Conservation (phyloP, 2,797 vertebrate genomes). For the Lates japonicus region DNA sequence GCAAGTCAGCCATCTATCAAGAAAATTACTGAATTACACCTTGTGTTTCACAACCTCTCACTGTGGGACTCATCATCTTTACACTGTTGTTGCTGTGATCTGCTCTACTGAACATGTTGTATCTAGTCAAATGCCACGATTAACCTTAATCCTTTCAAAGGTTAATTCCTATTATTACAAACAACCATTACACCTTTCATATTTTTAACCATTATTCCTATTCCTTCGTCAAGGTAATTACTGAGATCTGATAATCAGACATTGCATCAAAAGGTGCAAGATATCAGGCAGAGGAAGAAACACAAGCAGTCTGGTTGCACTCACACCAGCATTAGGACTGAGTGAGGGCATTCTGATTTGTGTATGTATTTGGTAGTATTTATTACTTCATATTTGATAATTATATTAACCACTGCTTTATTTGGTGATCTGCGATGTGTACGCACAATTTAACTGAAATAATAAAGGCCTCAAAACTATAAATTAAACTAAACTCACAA, state of each 20-base stretch:
- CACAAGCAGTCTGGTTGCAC: too few species aligned
- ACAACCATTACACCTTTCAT: background rate
- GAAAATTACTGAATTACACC: constrained; percentile 62
- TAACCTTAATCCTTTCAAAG: background rate
- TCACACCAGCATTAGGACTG: background rate
- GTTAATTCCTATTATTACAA: too few species aligned
- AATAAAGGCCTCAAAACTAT: too few species aligned
- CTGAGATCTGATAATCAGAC: background rate
- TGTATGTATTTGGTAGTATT: too few species aligned
- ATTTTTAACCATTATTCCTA: too few species aligned
- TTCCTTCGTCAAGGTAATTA: background rate
- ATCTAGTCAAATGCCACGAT: background rate
- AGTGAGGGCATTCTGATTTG: background rate
- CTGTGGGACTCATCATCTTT: constrained; percentile 42
- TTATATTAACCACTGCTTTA: too few species aligned
- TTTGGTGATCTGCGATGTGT: too few species aligned
- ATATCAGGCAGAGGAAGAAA: background rate
- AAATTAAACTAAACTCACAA: too few species aligned
- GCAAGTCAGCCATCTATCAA: constrained; percentile 63
- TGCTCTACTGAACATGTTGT: background rate
- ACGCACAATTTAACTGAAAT: too few species aligned
- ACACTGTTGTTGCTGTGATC: background rate
- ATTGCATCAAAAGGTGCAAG: too few species aligned
- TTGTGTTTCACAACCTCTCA: constrained; percentile 53
- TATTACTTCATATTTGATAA: too few species aligned